These are phyloP conservation scores for Aleiodes testaceus DNA, from an alignment of 2,888 invertebrate species.

Conservation along the genomic window DNA sequence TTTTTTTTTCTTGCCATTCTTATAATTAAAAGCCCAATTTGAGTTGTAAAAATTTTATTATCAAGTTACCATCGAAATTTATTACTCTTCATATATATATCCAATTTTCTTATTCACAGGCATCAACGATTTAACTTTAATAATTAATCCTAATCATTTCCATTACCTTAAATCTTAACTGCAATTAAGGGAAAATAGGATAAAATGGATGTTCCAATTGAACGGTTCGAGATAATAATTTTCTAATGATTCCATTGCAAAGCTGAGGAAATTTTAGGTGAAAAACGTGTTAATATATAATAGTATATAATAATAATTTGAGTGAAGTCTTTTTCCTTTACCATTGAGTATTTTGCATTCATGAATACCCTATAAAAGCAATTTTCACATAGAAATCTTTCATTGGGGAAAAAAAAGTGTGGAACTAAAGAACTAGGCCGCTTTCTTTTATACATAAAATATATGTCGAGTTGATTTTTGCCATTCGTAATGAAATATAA, in stretches of 20 bases:
- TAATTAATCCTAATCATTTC: conserved; percentile 18
- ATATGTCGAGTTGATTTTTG: conserved; percentile 17
- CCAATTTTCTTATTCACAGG: conserved; percentile 15
- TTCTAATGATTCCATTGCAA: no score
- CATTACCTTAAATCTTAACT: conserved; percentile 17
- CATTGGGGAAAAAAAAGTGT: conserved; percentile 12
- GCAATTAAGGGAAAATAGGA: neutral
- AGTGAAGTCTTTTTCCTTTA: no score
- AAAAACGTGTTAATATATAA: no score
- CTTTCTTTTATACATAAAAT: conserved; percentile 23
- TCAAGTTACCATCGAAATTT: neutral
- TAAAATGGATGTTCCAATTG: neutral
- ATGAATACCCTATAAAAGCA: conserved; percentile 5
- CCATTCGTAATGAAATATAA: conserved; percentile 2
- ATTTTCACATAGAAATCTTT: conserved; percentile 13
- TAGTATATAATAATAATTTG: no score
- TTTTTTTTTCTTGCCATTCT: neutral
- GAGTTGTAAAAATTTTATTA: conserved; percentile 9
- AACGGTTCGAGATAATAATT: no score
- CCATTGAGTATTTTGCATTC: no score
- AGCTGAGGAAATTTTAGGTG: no score
- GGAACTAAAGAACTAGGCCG: conserved; percentile 26
- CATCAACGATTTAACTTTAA: neutral
- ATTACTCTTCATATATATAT: neutral
- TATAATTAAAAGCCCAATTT: conserved; percentile 8